Percentiles rank a stretch among this genome's conserved stretches.
phyloP scores from a whole-genome alignment of 2,113 vertebrate species.

The Pituophis catenifer region DNA sequence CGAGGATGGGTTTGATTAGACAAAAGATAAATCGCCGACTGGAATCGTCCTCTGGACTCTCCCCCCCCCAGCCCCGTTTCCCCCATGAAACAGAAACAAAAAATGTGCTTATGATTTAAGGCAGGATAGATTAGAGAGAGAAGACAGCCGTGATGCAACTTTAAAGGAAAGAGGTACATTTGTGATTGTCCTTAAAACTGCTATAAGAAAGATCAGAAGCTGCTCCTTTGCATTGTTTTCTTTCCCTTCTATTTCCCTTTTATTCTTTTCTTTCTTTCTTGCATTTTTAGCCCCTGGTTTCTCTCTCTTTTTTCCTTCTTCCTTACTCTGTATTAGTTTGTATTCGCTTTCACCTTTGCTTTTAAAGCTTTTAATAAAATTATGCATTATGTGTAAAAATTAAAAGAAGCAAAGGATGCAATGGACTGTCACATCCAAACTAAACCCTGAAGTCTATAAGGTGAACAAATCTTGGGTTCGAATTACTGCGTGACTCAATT shows the following conservation, averaged over 20 bases:
- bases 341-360: neutral
- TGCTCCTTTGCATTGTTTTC: neutral
- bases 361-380: neutral
- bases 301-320: neutral
- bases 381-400: neutral
- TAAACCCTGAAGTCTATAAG: too few relatives aligned
- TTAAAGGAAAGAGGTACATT: neutral
- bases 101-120: neutral
- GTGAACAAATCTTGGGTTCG: neutral
- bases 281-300: neutral
- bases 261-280: neutral
- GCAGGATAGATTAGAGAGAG: neutral
- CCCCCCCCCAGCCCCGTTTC: too few relatives aligned
- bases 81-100: neutral
- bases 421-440: neutral
- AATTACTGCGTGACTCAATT: neutral
- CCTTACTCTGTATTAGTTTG: neutral
- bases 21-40: neutral
- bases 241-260: neutral
- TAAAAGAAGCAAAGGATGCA: neutral
- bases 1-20: neutral
- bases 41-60: neutral
- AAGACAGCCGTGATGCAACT: neutral
- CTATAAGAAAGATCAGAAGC: neutral
- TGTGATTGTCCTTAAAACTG: neutral